phyloP scores from a whole-genome alignment of 2,797 vertebrate species.

The Sus cebifrons region DNA sequence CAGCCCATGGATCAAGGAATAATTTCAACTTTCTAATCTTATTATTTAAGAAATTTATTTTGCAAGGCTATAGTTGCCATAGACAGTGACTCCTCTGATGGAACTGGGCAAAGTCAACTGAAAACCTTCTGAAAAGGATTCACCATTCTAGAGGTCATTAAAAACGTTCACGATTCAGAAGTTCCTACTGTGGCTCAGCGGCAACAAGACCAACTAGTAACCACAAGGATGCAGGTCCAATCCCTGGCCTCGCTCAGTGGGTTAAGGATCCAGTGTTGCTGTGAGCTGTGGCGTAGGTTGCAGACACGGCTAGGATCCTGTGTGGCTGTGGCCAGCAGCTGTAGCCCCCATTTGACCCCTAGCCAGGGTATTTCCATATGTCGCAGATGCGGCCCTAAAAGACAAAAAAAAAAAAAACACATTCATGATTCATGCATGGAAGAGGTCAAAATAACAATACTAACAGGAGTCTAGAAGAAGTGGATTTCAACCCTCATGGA shows the following conservation, averaged over 20 bases:
- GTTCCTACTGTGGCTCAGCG: no score
- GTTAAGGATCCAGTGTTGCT: no score
- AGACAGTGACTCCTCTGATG: rapidly evolving
- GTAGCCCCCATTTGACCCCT: no score
- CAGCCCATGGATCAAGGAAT: neutral
- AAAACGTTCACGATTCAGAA: neutral
- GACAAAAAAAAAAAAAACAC: neutral
- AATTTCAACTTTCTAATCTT: neutral
- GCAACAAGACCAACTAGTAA: no score
- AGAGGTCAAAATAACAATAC: neutral
- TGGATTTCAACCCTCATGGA: neutral
- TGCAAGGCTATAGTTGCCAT: neutral
- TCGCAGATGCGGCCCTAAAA: no score
- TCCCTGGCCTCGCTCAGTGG: no score
- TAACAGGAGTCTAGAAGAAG: neutral
- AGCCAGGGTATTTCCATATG: no score
- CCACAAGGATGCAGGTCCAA: no score
- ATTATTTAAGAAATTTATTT: neutral
- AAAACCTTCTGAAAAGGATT: neutral
- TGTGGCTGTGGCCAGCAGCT: no score
- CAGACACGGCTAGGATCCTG: no score
- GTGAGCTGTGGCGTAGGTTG: no score
- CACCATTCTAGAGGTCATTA: neutral
- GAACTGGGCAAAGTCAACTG: neutral
- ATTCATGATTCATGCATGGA: neutral